These are phyloP conservation scores for Pyrgus malvae DNA, from an alignment of 2,888 invertebrate genomes.

Conservation along the genomic window DNA sequence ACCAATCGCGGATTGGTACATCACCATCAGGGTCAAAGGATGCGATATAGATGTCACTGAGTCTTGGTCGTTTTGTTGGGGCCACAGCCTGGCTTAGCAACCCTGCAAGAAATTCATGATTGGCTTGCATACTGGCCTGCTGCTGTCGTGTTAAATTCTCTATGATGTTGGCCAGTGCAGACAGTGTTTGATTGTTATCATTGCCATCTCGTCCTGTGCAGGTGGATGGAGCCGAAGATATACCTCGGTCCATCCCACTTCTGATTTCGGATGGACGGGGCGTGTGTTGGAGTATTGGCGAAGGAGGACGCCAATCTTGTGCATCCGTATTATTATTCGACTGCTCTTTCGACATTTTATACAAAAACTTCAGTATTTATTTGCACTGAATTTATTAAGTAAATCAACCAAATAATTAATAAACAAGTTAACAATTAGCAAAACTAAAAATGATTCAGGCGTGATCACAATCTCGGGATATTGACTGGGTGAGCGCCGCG, in stretches of 20 bases:
- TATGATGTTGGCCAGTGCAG: neutral
- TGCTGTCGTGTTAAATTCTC: neutral
- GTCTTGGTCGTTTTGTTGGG: neutral
- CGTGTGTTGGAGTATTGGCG: neutral
- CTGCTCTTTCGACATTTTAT: too few species aligned
- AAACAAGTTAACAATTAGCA: too few species aligned
- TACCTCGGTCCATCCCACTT: neutral
- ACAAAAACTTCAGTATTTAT: too few species aligned
- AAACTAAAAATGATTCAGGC: too few species aligned
- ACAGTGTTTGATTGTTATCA: neutral
- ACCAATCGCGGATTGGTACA: neutral
- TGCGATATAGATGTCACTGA: neutral
- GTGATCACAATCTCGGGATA: too few species aligned
- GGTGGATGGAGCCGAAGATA: neutral
- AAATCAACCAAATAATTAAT: too few species aligned
- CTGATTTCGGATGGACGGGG: neutral
- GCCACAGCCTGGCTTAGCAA: neutral
- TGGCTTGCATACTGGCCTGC: neutral
- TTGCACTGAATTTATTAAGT: too few species aligned
- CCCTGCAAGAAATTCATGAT: neutral
- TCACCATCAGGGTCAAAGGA: neutral
- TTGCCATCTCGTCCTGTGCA: neutral
- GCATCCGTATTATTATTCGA: too few species aligned
- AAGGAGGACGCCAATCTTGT: too few species aligned
- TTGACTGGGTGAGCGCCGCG: too few species aligned